Conservation (phyloP, 2,797 vertebrate species). For the Cryptoblepharus egeriae region DNA sequence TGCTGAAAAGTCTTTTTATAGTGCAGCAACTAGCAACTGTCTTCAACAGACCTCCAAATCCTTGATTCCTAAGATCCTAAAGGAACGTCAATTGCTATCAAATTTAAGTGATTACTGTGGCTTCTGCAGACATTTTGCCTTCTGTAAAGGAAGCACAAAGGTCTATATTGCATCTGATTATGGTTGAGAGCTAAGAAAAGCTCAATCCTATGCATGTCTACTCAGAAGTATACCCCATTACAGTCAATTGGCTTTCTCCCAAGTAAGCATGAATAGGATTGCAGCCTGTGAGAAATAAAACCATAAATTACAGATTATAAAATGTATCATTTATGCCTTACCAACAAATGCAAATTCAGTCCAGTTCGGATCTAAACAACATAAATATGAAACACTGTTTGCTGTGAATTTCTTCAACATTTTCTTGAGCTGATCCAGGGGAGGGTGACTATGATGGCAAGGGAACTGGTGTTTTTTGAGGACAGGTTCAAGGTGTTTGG, state of each 20-base stretch:
- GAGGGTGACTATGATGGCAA: too few relatives aligned
- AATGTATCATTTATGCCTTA: not conserved
- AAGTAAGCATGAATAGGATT: too few relatives aligned
- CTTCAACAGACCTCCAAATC: not conserved
- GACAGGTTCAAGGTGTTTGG: too few relatives aligned
- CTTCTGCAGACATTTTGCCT: not conserved
- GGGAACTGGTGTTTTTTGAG: too few relatives aligned
- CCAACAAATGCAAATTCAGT: not conserved
- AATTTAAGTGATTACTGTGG: conserved; percentile 7
- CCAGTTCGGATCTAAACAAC: not conserved
- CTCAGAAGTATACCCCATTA: too few relatives aligned
- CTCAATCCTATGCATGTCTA: too few relatives aligned
- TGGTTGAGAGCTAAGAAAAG: not conserved
- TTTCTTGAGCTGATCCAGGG: too few relatives aligned
- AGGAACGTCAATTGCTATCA: not conserved
- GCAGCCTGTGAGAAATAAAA: not conserved
- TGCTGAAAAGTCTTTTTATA: not conserved
- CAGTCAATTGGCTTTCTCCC: too few relatives aligned
- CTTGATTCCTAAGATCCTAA: not conserved
- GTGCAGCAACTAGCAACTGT: not conserved
- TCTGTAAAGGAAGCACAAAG: not conserved
- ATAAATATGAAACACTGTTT: not conserved
- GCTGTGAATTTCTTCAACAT: too few relatives aligned
- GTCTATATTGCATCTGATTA: not conserved
- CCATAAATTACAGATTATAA: not conserved